phyloP scores from a whole-genome alignment of 2,888 invertebrate species.

The Metacarcinus magister region DNA sequence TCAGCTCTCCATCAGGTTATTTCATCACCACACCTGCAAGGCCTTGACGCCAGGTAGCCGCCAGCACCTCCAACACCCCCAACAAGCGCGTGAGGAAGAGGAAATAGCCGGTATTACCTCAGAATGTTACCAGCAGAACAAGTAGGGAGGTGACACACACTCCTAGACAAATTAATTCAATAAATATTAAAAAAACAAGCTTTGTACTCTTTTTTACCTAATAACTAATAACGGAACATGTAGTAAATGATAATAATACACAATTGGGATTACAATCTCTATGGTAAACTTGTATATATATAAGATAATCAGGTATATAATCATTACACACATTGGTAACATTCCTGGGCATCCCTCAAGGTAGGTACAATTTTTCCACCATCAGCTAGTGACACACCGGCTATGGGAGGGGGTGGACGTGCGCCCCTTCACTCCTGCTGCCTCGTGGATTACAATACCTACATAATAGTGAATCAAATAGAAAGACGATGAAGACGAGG shows the following conservation, averaged over 20 bases:
- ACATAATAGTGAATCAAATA: not conserved
- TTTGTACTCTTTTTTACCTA: not conserved
- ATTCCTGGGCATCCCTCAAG: not conserved
- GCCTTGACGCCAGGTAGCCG: not conserved
- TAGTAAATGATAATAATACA: not conserved
- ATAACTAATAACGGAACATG: not conserved
- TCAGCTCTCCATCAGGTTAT: too few relatives aligned
- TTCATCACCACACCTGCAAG: not conserved
- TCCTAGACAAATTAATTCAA: not conserved
- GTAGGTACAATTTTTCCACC: not conserved
- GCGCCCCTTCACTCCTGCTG: not conserved
- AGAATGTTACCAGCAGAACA: not conserved
- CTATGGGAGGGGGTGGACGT: not conserved
- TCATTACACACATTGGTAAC: not conserved
- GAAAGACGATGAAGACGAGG: not conserved
- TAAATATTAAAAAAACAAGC: not conserved
- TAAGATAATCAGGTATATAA: not conserved
- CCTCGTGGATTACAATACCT: not conserved
- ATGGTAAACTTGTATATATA: too few relatives aligned
- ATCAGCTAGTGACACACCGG: not conserved
- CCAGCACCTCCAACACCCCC: not conserved
- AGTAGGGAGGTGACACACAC: not conserved
- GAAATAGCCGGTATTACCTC: not conserved
- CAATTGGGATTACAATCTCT: too few relatives aligned
- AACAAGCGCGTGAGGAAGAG: not conserved